These are phyloP conservation scores for Esox masquinongy DNA, from an alignment of 2,797 vertebrate species.

Conservation along the genomic window DNA sequence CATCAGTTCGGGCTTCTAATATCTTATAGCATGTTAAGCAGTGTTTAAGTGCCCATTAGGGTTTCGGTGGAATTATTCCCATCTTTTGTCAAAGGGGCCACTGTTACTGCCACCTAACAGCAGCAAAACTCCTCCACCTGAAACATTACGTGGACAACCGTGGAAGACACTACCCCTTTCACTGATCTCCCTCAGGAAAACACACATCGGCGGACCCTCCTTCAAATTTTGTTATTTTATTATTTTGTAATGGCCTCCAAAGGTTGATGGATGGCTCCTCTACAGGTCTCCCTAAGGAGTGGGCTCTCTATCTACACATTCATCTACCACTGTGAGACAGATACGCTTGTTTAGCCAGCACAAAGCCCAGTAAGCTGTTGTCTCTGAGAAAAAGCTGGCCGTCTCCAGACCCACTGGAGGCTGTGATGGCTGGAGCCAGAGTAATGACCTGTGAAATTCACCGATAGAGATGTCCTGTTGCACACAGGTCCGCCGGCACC, in stretches of 20 bases:
- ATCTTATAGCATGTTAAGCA: not conserved
- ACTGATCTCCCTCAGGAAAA: conserved; percentile 29
- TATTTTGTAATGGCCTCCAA: conserved; percentile 62
- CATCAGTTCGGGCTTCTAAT: not conserved
- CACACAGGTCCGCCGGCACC: conserved; percentile 66
- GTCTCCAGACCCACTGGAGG: conserved; percentile 74
- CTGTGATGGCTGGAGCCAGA: conserved; percentile 74
- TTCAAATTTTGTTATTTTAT: conserved; percentile 62
- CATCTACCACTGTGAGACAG: conserved; percentile 73
- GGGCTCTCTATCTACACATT: conserved; percentile 66
- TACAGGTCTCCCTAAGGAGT: conserved; percentile 61
- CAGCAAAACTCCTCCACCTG: not conserved
- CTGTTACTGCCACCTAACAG: conserved; percentile 5
- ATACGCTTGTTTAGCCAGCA: conserved; percentile 72
- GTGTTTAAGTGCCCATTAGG: not conserved
- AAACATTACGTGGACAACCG: not conserved
- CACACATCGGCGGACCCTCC: conserved; percentile 42
- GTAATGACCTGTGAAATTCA: conserved; percentile 81
- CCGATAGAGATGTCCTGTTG: conserved; percentile 68
- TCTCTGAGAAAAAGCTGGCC: conserved; percentile 61
- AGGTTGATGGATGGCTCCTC: conserved; percentile 69
- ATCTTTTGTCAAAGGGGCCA: conserved; percentile 2
- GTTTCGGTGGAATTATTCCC: not conserved
- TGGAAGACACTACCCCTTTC: not conserved
- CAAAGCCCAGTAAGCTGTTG: conserved; percentile 73